A percentile compares a stretch with the other conserved stretches of the same genome.
These are phyloP conservation scores for Mico argentatus DNA, from an alignment of 2,797 vertebrate species.

Conservation along the genomic window DNA sequence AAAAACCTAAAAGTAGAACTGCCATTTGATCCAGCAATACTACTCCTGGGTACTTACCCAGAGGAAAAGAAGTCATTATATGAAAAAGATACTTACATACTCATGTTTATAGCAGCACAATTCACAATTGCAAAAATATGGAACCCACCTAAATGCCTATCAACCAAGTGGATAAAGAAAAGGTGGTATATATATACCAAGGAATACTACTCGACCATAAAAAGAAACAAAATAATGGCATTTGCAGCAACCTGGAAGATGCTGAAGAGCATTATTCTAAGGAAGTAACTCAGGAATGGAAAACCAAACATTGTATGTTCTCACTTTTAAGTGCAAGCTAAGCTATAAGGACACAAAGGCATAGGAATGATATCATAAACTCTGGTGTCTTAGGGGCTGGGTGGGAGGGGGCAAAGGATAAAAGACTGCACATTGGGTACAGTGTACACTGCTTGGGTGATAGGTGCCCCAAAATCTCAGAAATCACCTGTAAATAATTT, in stretches of 20 bases:
- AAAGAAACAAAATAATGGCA: not conserved
- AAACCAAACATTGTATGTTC: not conserved
- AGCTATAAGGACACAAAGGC: not conserved
- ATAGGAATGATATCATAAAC: not conserved
- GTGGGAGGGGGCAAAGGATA: not conserved
- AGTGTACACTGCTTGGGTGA: not conserved
- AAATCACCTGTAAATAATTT: not conserved
- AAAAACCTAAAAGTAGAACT: not conserved
- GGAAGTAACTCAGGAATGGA: not conserved
- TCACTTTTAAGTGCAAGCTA: not conserved
- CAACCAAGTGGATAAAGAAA: not conserved
- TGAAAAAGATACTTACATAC: not conserved
- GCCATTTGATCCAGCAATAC: not conserved
- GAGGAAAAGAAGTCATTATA: not conserved
- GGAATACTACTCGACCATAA: not conserved
- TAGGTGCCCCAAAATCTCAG: not conserved
- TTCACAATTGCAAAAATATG: not conserved
- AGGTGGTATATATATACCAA: not conserved
- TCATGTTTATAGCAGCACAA: not conserved
- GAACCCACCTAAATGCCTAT: not conserved
- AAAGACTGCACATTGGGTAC: not conserved
- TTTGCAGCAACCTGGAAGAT: not conserved
- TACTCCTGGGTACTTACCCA: not conserved
- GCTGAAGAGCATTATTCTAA: not conserved
- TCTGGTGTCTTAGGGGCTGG: not conserved